Base-by-base conservation (phyloP, 2,797 vertebrate species). In the Poeciliopsis turneri region DNA sequence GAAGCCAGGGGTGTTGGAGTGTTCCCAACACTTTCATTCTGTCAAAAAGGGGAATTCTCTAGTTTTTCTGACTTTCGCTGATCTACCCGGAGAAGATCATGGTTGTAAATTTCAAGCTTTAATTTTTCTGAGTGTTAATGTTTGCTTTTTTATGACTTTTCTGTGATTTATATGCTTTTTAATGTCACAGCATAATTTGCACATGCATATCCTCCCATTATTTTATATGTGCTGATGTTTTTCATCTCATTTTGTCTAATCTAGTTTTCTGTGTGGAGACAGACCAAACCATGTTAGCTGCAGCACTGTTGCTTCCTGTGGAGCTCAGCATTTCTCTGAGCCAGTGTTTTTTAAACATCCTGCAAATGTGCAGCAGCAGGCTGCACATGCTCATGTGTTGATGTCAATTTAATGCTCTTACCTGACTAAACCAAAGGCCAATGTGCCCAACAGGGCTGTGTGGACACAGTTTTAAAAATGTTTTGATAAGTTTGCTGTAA, bases 391-490 rank as follows among this genome's bases (percentile, higher is more conserved):
- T 81, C 39, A 55, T 78, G 68, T 78, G 71, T 28, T 25, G 1
- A 36, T 46, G 61, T 79, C 59, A 39, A 0, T 81, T 72, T 73
- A 80, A 79, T 78, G 28, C 80, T 87, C 69, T 28, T 59, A 84
- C 84, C 72, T 90, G 75, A 87, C 86, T 89, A 86, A 80, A 91
- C 91, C 93, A 93, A 94, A 95, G 89, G 77, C 89, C 81, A 16
- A 18, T 81, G 72, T 79, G 57, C 55, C 76, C 57, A 61, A 55
- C 30, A 66, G 33, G 2, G 16, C 33, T 66, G 30, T 79, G 73
- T 78, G 80, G 68, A 28, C 30, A 33, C 30, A 15, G 41, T 45
- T 9, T 66, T 72, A 71, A 30, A 69, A 25, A 53, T 76, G 69
- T 87, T 77, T 80, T 70, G 55, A 75, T 57, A 18, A 59, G 47